Evolutionary conservation across 2,113 vertebrate species (phyloP), one percentile per base, ranked within the genome.

Genomic region (Phodopus roborovskii): DNA sequence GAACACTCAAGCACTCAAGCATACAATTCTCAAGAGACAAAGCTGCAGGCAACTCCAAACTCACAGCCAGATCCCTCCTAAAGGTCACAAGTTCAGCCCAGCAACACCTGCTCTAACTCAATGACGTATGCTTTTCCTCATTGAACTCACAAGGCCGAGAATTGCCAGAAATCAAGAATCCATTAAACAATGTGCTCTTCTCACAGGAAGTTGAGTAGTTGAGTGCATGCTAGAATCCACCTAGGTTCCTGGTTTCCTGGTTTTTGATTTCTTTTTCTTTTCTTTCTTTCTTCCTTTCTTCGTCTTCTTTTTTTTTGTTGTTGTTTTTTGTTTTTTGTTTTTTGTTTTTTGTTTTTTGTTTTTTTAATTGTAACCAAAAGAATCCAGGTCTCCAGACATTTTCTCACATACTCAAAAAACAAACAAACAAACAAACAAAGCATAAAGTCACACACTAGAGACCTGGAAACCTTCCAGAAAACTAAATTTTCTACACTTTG

Each of bases 291-390:
- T 45, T 45, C 45, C 45, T 45, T 45, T 45, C 45, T 45, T 45
- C 45, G 3, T 45, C 45, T 45, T 45, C 45, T 45, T 45, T 45
- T 45, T 6, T 45, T 45, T n/a, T n/a, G n/a, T n/a, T n/a, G n/a
- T n/a, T n/a, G n/a, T n/a, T n/a, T n/a, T n/a, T n/a, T n/a, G n/a
- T n/a, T n/a, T n/a, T n/a, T 13, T 84, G 48, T 9, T 9, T 95
- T 82, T 66, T 96, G 33, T 82, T 96, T 82, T 64, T 96, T 48
- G 58, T 1, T 74, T 9, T 24, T 68, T 68, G 30, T 68, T 68
- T 84, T 94, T 81, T 71, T 95, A 45, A 33, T 66, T 3, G 45
- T 95, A 93, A 95, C 75, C 64, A 90, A 94, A 96, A 96, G 71
- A 86, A 77, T 64, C 50, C 92, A 78, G 77, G 36, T 74, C 36